These are phyloP conservation scores for Paramormyrops hopkinsi DNA, from an alignment of 2,797 vertebrate species.

Conservation along the genomic window DNA sequence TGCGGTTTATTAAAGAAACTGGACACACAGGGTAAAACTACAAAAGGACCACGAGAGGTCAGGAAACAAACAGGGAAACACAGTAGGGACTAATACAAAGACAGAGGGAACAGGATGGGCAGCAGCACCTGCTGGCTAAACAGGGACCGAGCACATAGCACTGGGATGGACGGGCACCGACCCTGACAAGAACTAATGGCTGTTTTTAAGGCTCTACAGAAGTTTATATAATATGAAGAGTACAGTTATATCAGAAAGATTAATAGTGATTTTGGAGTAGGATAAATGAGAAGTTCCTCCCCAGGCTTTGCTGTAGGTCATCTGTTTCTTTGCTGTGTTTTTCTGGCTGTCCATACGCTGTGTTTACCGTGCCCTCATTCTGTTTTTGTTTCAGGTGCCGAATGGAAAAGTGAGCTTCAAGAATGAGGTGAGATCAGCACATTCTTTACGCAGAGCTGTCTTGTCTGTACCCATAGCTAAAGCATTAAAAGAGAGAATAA, in stretches of 20 bases:
- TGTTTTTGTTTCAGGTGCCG: constrained; percentile 48
- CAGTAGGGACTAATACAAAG: not conserved
- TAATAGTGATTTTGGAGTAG: not conserved
- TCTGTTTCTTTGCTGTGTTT: not conserved
- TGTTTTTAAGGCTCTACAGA: not conserved
- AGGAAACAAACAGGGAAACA: not conserved
- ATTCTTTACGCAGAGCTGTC: not conserved
- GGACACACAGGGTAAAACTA: not conserved
- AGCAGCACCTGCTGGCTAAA: not conserved
- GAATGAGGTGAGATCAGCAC: constrained; percentile 46
- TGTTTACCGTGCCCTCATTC: not conserved
- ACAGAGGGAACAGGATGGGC: not conserved
- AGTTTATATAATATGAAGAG: not conserved
- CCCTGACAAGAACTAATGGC: not conserved
- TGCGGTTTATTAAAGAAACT: not conserved
- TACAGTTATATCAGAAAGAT: not conserved
- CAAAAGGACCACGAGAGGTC: not conserved
- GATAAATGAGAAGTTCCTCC: not conserved
- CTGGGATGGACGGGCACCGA: not conserved
- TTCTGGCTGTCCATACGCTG: not conserved
- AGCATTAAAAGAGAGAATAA: not conserved
- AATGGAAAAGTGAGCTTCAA: constrained; percentile 23
- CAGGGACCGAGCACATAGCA: not conserved
- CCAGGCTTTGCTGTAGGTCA: not conserved
- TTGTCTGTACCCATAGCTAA: not conserved